A percentile compares a stretch with the other conserved stretches of the same genome.
Conservation (phyloP, 2,888 invertebrate genomes). For the Drosophila cracens region DNA sequence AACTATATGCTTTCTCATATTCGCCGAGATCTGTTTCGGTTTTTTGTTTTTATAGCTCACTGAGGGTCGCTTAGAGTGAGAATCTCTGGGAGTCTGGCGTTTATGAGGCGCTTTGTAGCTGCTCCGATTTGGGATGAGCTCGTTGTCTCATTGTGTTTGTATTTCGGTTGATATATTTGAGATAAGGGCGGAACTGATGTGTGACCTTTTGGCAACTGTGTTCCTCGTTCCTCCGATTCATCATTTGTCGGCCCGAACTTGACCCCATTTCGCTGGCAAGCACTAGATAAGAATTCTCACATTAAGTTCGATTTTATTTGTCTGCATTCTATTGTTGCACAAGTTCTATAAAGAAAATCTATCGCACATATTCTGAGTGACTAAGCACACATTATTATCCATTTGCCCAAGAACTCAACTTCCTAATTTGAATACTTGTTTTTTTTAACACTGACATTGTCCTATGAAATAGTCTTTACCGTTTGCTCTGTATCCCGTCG, state of each 20-base stretch:
- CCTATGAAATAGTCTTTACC: neutral
- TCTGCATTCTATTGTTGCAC: neutral
- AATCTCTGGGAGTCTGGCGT: slow-evolving; percentile 14
- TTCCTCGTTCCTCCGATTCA: neutral
- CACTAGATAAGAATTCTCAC: slow-evolving; percentile 16
- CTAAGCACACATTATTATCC: neutral
- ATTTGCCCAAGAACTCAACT: neutral
- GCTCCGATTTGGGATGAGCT: slow-evolving; percentile 19
- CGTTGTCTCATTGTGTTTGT: slow-evolving; percentile 17
- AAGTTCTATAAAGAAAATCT: neutral
- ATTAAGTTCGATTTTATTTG: neutral
- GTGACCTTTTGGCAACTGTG: slow-evolving; percentile 23
- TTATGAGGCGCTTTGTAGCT: slow-evolving; percentile 13
- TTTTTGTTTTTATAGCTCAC: slow-evolving; percentile 38
- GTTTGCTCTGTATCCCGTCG: neutral
- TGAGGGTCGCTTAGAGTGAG: slow-evolving; percentile 37
- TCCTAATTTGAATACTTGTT: neutral
- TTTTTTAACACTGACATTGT: neutral
- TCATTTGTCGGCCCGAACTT: slow-evolving; percentile 30
- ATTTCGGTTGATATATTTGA: slow-evolving; percentile 27
- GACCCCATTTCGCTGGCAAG: slow-evolving; percentile 16
- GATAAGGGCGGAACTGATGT: slow-evolving; percentile 38
- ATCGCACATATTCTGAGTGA: neutral
- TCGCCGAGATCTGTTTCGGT: slow-evolving; percentile 14
- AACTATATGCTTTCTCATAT: slow-evolving; percentile 20